These are phyloP conservation scores for Sphecodes monilicornis DNA, from an alignment of 2,888 invertebrate species.

Conservation along the genomic window DNA sequence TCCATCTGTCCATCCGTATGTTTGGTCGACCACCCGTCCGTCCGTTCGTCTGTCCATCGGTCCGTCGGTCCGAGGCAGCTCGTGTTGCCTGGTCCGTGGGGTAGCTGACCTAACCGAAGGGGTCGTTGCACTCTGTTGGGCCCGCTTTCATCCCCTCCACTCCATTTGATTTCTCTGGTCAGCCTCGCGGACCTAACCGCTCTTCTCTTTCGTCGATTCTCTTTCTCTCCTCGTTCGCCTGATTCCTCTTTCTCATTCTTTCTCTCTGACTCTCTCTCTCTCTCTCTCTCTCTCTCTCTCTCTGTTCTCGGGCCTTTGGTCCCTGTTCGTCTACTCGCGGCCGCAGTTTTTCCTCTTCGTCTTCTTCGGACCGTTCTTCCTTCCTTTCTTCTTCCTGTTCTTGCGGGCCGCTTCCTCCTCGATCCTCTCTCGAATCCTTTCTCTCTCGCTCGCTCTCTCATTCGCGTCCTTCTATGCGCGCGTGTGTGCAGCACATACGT, in stretches of 20 bases:
- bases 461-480: conserved; percentile 41
- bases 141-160: conserved; percentile 80
- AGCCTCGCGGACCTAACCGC: conserved; percentile 72
- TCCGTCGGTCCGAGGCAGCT: conserved; percentile 49
- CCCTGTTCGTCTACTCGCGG: neutral
- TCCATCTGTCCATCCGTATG: conserved; percentile 62
- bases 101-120: conserved; percentile 82
- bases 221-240: conserved; percentile 24
- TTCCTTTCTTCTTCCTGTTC: conserved; percentile 56
- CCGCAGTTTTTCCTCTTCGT: conserved; percentile 34
- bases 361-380: conserved; percentile 51
- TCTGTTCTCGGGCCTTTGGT: neutral
- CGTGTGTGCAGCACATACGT: conserved; percentile 33
- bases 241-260: neutral
- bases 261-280: too few relatives aligned
- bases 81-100: conserved; percentile 76
- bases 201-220: conserved; percentile 43
- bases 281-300: neutral
- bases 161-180: conserved; percentile 71
- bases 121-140: conserved; percentile 81
- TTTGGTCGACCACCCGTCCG: conserved; percentile 57
- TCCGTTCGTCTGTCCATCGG: conserved; percentile 49
- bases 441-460: conserved; percentile 19
- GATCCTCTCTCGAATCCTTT: conserved; percentile 28
- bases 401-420: conserved; percentile 25